A percentile compares a stretch with the other conserved stretches of the same genome.
These are phyloP conservation scores for Amniataba percoides DNA, from an alignment of 2,797 vertebrate species.

Conservation along the genomic window DNA sequence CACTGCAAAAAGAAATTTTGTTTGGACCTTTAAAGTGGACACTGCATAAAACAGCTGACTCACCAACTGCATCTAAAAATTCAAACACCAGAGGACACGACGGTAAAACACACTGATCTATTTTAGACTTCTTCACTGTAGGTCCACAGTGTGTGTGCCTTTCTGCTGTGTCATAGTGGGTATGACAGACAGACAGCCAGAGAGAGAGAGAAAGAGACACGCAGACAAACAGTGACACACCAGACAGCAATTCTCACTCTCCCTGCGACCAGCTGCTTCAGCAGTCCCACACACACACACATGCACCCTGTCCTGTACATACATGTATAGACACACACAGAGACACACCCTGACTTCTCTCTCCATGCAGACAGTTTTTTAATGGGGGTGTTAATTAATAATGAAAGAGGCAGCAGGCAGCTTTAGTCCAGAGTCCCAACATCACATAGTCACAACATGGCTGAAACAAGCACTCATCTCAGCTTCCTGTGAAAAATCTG, in stretches of 20 bases:
- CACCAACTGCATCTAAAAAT: not conserved
- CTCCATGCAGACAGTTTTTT: constrained; percentile 35
- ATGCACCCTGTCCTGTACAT: not conserved
- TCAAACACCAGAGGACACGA: not conserved
- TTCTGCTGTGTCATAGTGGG: constrained; percentile 64
- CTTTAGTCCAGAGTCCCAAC: constrained; percentile 28
- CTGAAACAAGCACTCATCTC: constrained; percentile 10
- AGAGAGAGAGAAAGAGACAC: constrained; percentile 8
- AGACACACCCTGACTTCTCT: constrained; percentile 49
- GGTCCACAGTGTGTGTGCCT: constrained; percentile 6
- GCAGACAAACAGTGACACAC: constrained; percentile 32
- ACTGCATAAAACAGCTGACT: not conserved
- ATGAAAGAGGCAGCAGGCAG: constrained; percentile 61
- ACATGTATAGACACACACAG: constrained; percentile 3
- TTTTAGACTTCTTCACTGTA: constrained; percentile 20
- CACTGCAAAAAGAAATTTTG: too few species aligned
- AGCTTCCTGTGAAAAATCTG: not conserved
- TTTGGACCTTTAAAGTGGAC: not conserved
- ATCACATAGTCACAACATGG: constrained; percentile 27
- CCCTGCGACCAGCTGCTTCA: constrained; percentile 56
- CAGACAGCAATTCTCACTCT: constrained; percentile 52
- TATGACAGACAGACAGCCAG: constrained; percentile 31
- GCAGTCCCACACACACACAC: constrained; percentile 13
- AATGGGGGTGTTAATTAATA: constrained; percentile 66
- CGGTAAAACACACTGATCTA: constrained; percentile 14